These are phyloP conservation scores for Sebastes vulpes DNA, from an alignment of 2,797 vertebrate genomes.

Conservation along the genomic window DNA sequence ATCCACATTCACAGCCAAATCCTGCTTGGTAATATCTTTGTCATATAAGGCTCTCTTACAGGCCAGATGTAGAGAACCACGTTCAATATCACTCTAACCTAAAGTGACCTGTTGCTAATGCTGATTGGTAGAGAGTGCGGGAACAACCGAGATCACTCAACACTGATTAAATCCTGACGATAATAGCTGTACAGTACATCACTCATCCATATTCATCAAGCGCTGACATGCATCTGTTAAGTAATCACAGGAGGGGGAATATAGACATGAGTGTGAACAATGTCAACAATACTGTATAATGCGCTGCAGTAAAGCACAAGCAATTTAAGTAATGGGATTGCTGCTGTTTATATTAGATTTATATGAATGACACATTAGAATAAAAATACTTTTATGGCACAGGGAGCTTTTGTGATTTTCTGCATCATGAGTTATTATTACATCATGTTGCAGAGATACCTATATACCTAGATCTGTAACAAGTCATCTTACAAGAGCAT, in stretches of 20 bases:
- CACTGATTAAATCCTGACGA: slow-evolving; percentile 75
- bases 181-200: slow-evolving; percentile 64
- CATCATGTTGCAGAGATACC: background rate
- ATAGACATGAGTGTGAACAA: slow-evolving; percentile 48
- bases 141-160: slow-evolving; percentile 67
- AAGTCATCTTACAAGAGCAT: background rate
- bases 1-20: background rate
- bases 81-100: slow-evolving; percentile 18
- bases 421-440: background rate
- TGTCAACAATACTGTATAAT: slow-evolving; percentile 52
- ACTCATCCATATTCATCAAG: slow-evolving; percentile 70
- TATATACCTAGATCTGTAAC: background rate
- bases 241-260: slow-evolving; percentile 54
- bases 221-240: slow-evolving; percentile 65
- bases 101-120: slow-evolving; percentile 62
- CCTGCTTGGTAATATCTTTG: slow-evolving; percentile 1
- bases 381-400: background rate
- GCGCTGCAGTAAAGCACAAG: slow-evolving; percentile 34
- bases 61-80: slow-evolving; percentile 10
- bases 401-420: background rate
- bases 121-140: slow-evolving; percentile 60
- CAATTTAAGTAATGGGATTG: slow-evolving; percentile 57
- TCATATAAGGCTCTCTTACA: background rate
- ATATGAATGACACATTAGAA: background rate
- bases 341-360: slow-evolving; percentile 15